Conservation (phyloP, 2,113 vertebrate species). For the Leucoraja erinaceus region DNA sequence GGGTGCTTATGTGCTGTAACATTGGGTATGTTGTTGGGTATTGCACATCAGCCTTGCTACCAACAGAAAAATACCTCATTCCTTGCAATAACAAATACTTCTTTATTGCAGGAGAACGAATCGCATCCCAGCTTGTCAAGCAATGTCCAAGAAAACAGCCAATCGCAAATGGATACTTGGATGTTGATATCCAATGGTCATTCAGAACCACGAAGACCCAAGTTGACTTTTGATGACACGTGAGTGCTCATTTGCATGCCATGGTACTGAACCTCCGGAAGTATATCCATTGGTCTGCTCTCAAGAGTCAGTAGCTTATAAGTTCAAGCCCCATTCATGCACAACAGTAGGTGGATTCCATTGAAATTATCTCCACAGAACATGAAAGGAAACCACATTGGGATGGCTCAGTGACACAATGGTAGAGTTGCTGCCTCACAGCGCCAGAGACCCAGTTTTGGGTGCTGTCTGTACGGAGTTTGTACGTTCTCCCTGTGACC, state of each 20-base stretch:
- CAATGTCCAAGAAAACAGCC: conserved; percentile 71
- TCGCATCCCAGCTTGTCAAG: conserved; percentile 58
- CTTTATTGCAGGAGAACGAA: conserved; percentile 64
- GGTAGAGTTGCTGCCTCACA: no score
- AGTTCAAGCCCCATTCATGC: neutral
- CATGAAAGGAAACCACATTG: neutral
- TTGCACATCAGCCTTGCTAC: neutral
- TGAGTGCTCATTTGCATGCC: conserved; percentile 54
- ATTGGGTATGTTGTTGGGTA: neutral
- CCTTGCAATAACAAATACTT: neutral
- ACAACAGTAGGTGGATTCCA: neutral
- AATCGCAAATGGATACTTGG: conserved; percentile 76
- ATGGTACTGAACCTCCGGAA: neutral
- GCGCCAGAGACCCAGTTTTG: no score
- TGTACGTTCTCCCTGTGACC: no score
- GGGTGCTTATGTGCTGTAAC: neutral
- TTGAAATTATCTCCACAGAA: neutral
- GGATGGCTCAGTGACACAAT: no score
- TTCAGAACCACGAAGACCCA: conserved; percentile 72
- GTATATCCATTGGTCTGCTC: neutral
- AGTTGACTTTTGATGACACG: conserved; percentile 83
- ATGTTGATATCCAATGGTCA: conserved; percentile 64
- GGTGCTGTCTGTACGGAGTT: no score
- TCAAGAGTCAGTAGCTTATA: neutral
- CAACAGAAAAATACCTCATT: neutral